These are phyloP conservation scores for Andricus quercusramuli DNA, from an alignment of 2,888 invertebrate species.

Conservation along the genomic window DNA sequence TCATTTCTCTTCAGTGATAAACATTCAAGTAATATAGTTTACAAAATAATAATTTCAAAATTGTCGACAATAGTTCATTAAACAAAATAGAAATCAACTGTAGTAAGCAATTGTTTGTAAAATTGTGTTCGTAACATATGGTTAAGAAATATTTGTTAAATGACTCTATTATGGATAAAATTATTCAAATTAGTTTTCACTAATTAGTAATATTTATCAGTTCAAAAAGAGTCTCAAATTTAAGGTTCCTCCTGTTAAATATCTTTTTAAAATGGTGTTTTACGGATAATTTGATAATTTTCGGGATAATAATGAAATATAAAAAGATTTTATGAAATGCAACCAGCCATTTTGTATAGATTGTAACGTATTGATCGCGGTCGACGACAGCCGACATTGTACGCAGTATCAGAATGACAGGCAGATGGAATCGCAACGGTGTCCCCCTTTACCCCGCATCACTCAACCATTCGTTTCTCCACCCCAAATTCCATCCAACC, in stretches of 20 bases:
- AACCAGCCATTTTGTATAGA: constrained; percentile 77
- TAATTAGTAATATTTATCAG: not conserved
- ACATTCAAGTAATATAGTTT: too few relatives aligned
- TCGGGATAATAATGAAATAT: not conserved
- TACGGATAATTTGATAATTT: not conserved
- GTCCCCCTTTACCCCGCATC: constrained; percentile 71
- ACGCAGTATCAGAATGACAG: constrained; percentile 78
- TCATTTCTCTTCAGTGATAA: not conserved
- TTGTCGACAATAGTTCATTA: not conserved
- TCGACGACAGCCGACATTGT: constrained; percentile 71
- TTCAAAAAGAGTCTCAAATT: too few relatives aligned
- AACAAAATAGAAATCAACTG: too few relatives aligned
- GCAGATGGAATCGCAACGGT: constrained; percentile 79
- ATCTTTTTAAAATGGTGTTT: not conserved
- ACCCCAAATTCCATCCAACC: constrained; percentile 67
- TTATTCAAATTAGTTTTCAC: not conserved
- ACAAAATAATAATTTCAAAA: not conserved
- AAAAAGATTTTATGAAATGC: constrained; percentile 62
- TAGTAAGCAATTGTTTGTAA: too few relatives aligned
- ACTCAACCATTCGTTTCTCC: constrained; percentile 56
- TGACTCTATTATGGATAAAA: not conserved
- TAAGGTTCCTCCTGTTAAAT: not conserved
- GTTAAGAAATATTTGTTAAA: not conserved
- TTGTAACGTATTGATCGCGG: constrained; percentile 78
- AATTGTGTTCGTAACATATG: not conserved